These are phyloP conservation scores for Apus apus DNA, from an alignment of 2,113 vertebrate species.

Conservation along the genomic window DNA sequence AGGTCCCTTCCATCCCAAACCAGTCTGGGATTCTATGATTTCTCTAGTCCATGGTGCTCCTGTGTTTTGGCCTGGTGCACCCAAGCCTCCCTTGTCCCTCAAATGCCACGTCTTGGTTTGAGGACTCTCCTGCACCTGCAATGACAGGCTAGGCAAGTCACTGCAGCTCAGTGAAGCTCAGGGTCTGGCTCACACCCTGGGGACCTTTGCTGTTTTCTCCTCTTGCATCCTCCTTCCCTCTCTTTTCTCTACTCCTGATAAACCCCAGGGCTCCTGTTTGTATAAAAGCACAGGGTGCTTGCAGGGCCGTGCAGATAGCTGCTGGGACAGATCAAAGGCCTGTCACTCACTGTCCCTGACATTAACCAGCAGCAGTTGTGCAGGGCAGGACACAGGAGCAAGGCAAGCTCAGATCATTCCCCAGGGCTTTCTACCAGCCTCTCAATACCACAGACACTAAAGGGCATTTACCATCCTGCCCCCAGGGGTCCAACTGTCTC, in stretches of 20 bases:
- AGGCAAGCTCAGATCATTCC: background rate
- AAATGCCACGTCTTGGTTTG: no score
- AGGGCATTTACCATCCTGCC: background rate
- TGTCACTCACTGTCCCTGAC: background rate
- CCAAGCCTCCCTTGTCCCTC: no score
- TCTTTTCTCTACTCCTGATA: background rate
- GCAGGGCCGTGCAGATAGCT: background rate
- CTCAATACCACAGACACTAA: background rate
- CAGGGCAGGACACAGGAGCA: background rate
- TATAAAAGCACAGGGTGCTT: background rate
- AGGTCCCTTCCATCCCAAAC: no score
- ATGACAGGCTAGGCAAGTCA: background rate
- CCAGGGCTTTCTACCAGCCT: background rate
- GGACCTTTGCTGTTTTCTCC: background rate
- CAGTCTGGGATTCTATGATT: no score
- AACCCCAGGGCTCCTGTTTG: background rate
- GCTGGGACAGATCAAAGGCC: background rate
- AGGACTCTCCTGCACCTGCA: background rate
- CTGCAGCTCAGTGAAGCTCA: fast-evolving
- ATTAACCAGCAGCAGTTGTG: background rate
- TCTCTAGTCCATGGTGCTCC: no score
- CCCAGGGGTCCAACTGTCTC: background rate
- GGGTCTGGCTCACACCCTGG: background rate
- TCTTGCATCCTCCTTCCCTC: background rate
- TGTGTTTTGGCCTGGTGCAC: no score